Base-by-base conservation (phyloP, 2,797 vertebrate genomes). In the Linurgus olivaceus region DNA sequence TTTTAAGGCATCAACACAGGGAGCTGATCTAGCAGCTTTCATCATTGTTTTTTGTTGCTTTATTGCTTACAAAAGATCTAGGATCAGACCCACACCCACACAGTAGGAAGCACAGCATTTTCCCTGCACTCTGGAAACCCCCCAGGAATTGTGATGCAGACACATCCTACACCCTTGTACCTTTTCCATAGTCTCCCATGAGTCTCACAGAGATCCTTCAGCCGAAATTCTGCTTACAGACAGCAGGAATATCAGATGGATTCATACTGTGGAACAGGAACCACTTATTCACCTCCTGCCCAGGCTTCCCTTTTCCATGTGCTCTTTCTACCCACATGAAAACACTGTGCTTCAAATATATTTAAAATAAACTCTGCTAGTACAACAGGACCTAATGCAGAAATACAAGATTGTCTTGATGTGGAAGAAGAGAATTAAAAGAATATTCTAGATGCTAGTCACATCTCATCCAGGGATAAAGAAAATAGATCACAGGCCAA, bases 181-280 rank as follows among this genome's bases (percentile, higher is more conserved):
- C 98, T 98, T 98, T 98, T 90, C 98, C 98, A 17, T 86, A 98
- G 35, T 96, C 93, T 98, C 21, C 98, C 98, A 11, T 98, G 96
- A 29, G 96, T 97, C 11, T 98, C 98, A 90, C 97, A 99, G 94
- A 99, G 93, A 98, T 94, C 29, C 98, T 97, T 98, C 98, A 99
- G 97, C 98, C 96, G 13, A 99, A 99, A 97, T 99, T 98, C 90
- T 97, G 75, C 45, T 47, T 77, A 85, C 98, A 98, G 94, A 98
- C 98, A 95, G 96, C 96, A 0, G 97, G 80, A 0, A 98, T 23
- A 2, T 97, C 52, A 72, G 83, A 89, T 9, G 88, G 15, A 73
- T 97, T 97, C 0, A 98, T 98, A 52, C 98, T 97, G 0, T 98
- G 98, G 90, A 99, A 99, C 7, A 98, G 97, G 67, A 97, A 95